Percentiles rank a stretch among this genome's conserved stretches.
phyloP scores from a whole-genome alignment of 2,113 vertebrate species.

The Chloroceryle aenea region DNA sequence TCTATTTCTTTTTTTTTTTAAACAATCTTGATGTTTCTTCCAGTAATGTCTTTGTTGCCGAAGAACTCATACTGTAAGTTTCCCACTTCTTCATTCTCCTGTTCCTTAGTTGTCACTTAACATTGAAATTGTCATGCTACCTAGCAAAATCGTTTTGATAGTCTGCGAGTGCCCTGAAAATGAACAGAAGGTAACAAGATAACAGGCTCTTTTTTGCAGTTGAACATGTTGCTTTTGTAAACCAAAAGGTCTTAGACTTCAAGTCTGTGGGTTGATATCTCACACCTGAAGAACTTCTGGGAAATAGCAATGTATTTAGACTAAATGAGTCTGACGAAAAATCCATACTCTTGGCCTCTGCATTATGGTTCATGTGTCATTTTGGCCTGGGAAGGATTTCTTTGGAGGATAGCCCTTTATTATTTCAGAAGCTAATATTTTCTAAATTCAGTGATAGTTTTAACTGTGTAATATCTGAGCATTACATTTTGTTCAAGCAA shows the following conservation, averaged over 20 bases:
- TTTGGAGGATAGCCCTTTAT: not conserved
- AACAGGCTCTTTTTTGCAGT: not conserved
- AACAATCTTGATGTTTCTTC: not conserved
- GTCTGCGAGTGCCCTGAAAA: not conserved
- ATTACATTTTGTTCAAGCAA: not conserved
- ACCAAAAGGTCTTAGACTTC: not conserved
- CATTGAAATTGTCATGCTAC: not conserved
- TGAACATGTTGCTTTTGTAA: not conserved
- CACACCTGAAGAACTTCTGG: not conserved
- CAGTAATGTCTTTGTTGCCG: not conserved
- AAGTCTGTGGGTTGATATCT: not conserved
- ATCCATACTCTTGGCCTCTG: not conserved
- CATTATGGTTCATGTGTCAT: not conserved
- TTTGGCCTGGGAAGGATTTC: not conserved
- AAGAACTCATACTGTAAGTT: not conserved
- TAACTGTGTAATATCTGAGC: not conserved
- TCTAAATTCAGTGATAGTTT: not conserved
- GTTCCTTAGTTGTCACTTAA: not conserved
- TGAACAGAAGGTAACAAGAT: not conserved
- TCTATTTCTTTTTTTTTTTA: accelerated
- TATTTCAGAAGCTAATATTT: not conserved
- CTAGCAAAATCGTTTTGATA: not conserved
- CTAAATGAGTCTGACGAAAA: not conserved
- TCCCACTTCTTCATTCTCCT: not conserved
- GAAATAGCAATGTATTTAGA: not conserved